Base-by-base conservation (phyloP, 2,888 invertebrate genomes). In the Tridacna gigas region DNA sequence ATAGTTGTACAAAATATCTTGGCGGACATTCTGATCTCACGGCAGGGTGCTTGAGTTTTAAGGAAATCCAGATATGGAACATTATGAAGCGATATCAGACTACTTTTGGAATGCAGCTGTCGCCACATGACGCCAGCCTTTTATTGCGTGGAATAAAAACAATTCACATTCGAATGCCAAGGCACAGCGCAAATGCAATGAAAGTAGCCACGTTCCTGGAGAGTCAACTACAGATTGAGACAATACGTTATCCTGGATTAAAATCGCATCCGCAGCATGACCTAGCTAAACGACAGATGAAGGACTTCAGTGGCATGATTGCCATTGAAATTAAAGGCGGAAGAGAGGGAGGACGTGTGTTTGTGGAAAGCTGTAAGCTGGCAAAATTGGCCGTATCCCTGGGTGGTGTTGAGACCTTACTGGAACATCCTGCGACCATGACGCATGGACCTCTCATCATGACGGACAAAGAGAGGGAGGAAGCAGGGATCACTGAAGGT, bases 331-430 rank as follows among this genome's bases (percentile, higher is more conserved):
- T 99, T 37, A 97, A 97, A 91, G 98, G 98, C 0, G 97, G 96
- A 5, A 92, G 97, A 61, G 95, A 96, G 79, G 96, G 97, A 90
- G 97, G 97, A 0, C 96, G 96, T 80, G 96, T 96, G 79, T 97
- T 99, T 93, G 91, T 90, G 12, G 92, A 93, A 87, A 92, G 91
- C 13, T 66, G 66, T 5, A 84, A 87, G 22, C 51, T 94, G 51
- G 90, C 93, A 0, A 89, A 90, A 26, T 88, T 94, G 61, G 99
- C 99, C 7, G 99, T 99, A 94, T 99, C 98, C 93, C 96, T 99
- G 83, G 99, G 99, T 74, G 99, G 99, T 79, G 98, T 97, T 92
- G 99, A 99, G 94, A 98, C 98, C 94, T 96, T 99, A 88, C 98
- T 98, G 4, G 98, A 99, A 95, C 96, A 99, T 89, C 99, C 99